phyloP scores from a whole-genome alignment of 2,888 invertebrate genomes.

The Andricus quercusramuli region DNA sequence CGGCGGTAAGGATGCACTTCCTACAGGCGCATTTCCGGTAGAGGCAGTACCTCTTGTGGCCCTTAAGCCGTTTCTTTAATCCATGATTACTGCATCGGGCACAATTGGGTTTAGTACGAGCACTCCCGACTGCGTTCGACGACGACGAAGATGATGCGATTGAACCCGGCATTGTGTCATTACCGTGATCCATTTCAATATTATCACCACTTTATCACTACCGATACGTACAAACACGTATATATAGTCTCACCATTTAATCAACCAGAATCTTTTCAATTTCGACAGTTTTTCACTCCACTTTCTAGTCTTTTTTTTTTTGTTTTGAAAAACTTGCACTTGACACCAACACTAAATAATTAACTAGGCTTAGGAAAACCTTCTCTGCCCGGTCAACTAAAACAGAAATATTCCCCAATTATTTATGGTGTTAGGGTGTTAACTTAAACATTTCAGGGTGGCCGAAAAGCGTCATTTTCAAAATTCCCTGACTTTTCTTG shows the following conservation, averaged over 20 bases:
- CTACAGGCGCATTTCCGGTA: constrained; percentile 91
- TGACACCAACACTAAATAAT: constrained; percentile 3
- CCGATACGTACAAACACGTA: not conserved
- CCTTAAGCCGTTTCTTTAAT: constrained; percentile 92
- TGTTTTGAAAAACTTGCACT: not conserved
- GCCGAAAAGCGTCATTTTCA: too few species aligned
- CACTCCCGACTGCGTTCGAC: not conserved
- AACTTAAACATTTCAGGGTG: not conserved
- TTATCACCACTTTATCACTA: not conserved
- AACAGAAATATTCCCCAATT: constrained; percentile 2
- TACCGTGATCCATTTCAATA: constrained; percentile 11
- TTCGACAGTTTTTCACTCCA: not conserved
- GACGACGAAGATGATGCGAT: not conserved
- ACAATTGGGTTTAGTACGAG: constrained; percentile 85
- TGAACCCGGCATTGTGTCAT: not conserved
- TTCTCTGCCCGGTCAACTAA: not conserved
- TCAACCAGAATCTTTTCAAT: not conserved
- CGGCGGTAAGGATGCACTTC: constrained; percentile 92
- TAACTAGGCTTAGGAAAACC: constrained; percentile 1
- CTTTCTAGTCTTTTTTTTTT: not conserved
- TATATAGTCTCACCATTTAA: not conserved
- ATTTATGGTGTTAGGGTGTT: not conserved
- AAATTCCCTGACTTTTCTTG: too few species aligned
- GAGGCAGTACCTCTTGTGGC: constrained; percentile 95
- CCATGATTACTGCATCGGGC: constrained; percentile 95